Percentiles rank a stretch among this genome's conserved stretches.
These are phyloP conservation scores for Nothocercus nigrocapillus DNA, from an alignment of 2,113 vertebrate species.

Conservation along the genomic window DNA sequence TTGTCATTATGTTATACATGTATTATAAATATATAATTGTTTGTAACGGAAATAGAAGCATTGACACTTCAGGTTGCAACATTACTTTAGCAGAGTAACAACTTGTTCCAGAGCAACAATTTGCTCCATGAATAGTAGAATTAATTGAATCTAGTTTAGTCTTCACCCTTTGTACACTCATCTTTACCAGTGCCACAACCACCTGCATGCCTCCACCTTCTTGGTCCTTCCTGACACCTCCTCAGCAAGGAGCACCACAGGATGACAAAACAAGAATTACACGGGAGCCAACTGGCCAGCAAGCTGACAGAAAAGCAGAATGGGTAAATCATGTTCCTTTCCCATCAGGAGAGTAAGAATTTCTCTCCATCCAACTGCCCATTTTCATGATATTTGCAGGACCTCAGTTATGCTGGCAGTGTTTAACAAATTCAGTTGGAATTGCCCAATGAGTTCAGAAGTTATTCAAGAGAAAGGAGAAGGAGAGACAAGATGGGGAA, in stretches of 20 bases:
- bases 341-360: background rate
- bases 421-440: background rate
- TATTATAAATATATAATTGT: background rate
- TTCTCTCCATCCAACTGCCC: background rate
- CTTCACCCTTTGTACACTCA: background rate
- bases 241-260: rapidly evolving
- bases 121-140: background rate
- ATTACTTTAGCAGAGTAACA: background rate
- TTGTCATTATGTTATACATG: background rate
- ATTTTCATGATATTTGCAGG: background rate
- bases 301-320: background rate
- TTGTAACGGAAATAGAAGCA: background rate
- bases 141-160: background rate
- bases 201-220: background rate
- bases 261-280: background rate
- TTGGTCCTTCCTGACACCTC: background rate
- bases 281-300: background rate
- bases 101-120: background rate
- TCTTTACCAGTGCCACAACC: background rate
- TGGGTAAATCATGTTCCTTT: background rate
- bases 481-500: background rate
- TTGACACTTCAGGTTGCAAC: background rate
- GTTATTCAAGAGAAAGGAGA: background rate
- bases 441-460: background rate
- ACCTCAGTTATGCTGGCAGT: background rate